Percentiles rank a stretch among this genome's conserved stretches.
Evolutionary conservation across 2,113 vertebrate genomes (phyloP).

Genomic region (Mixornis gularis): DNA sequence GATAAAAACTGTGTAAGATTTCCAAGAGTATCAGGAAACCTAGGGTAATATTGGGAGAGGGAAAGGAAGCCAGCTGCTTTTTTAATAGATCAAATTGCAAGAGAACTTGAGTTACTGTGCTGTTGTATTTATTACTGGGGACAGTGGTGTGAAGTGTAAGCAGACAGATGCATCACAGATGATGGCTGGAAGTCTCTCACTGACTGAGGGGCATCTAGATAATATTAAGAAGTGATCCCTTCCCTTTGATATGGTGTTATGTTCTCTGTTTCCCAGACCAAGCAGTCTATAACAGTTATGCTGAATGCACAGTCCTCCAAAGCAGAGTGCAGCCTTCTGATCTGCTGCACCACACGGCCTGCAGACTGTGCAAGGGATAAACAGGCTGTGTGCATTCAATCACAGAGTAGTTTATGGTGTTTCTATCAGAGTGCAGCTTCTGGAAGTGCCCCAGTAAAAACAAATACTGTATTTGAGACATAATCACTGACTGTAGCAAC

Average conservation of each 20-base stretch:
- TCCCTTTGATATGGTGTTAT: not conserved
- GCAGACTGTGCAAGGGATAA: not conserved
- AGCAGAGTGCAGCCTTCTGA: not conserved
- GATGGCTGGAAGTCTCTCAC: not conserved
- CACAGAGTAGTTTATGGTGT: not conserved
- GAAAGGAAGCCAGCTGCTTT: not conserved
- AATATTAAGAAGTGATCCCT: not conserved
- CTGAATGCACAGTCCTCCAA: not conserved
- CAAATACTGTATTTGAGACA: not conserved
- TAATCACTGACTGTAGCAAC: not conserved
- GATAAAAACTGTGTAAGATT: slow-evolving; percentile 11
- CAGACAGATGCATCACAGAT: not conserved
- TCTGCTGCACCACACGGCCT: not conserved
- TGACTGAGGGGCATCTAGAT: not conserved
- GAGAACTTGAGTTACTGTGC: not conserved
- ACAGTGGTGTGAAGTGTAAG: not conserved
- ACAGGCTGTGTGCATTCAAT: not conserved
- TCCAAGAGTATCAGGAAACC: slow-evolving; percentile 31
- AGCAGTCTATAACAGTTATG: not conserved
- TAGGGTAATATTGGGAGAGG: not conserved
- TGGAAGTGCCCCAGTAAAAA: not conserved
- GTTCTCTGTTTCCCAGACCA: not conserved
- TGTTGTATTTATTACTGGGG: not conserved
- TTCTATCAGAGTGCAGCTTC: not conserved
- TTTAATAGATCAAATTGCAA: slow-evolving; percentile 18